A percentile compares a stretch with the other conserved stretches of the same genome.
phyloP scores from a whole-genome alignment of 2,888 invertebrate genomes.

The Melikaiella ostensackeni region DNA sequence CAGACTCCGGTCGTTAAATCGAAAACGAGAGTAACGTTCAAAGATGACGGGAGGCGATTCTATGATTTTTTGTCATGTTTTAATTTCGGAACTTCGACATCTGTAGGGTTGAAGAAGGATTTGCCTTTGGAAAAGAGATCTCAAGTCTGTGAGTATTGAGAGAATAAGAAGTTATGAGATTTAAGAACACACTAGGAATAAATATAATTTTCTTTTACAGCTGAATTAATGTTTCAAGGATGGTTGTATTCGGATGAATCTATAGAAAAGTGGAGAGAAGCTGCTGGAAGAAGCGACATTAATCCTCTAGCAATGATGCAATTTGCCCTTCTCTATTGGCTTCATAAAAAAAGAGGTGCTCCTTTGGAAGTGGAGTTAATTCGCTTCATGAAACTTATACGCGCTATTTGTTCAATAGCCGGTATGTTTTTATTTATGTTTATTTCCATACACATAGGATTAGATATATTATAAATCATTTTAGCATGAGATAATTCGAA shows the following conservation, averaged over 20 bases:
- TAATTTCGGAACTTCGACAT: slow-evolving; percentile 66
- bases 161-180: slow-evolving; percentile 14
- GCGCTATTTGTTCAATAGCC: slow-evolving; percentile 82
- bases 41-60: slow-evolving; percentile 70
- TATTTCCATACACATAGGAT: neutral
- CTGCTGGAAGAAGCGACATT: slow-evolving; percentile 78
- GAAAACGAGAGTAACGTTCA: slow-evolving; percentile 70
- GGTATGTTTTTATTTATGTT: slow-evolving; percentile 70
- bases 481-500: neutral
- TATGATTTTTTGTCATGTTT: slow-evolving; percentile 74
- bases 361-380: slow-evolving; percentile 82
- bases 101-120: slow-evolving; percentile 75
- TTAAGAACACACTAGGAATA: slow-evolving; percentile 23
- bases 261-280: slow-evolving; percentile 73
- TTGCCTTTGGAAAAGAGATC: slow-evolving; percentile 74
- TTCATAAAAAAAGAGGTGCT: slow-evolving; percentile 79
- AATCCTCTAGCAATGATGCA: slow-evolving; percentile 84
- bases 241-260: slow-evolving; percentile 74
- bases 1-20: slow-evolving; percentile 55
- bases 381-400: slow-evolving; percentile 83
- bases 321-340: slow-evolving; percentile 85
- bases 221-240: slow-evolving; percentile 75
- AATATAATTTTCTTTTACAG: slow-evolving; percentile 55
- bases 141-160: slow-evolving; percentile 69
- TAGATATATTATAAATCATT: neutral